Base-by-base conservation (phyloP, 2,797 vertebrate genomes). In the Apogon talboti region DNA sequence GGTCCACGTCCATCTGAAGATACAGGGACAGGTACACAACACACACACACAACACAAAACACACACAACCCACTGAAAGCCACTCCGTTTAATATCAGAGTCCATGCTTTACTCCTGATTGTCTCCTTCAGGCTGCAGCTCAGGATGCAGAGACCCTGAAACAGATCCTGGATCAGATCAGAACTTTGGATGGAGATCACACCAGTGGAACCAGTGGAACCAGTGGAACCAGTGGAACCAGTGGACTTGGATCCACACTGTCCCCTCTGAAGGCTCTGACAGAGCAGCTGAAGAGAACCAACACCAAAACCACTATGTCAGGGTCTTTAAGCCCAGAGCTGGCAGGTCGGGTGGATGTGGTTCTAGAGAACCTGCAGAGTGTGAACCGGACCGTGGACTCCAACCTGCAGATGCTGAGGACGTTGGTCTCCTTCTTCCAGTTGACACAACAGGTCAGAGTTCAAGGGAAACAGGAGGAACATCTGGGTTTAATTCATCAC, bases 361-460 rank as follows among this genome's bases (percentile, higher is more conserved):
- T 77, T 2, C 12, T 78, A 66, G 88, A 91, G 83, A 93, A 96
- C 81, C 82, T 96, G 79, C 92, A 87, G 83, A 81, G 56, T 56
- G 71, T 94, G 50, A 88, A 85, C 58, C 90, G 76, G 64, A 94
- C 78, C 48, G 84, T 95, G 14, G 21, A 61, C 43, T 90, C 78
- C 13, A 93, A 93, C 45, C 53, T 95, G 60, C 62, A 89, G 46
- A 95, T 97, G 86, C 82, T 96, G 15, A 87, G 86, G 52, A 61
- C 83, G 19, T 93, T 91, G 21, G 54, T 95, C 51, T 15, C 79
- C 13, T 96, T 98, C 91, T 82, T 96, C 4, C 90, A 86, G 64
- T 89, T 81, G 35, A 88, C 93, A 7, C 38, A 89, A 49, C 93
- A 97, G 96, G 96, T 98, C 91, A 66, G 19, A 16, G 19, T 13